A percentile compares a stretch with the other conserved stretches of the same genome.
phyloP scores from a whole-genome alignment of 2,113 vertebrate species.

The Eudorcas thomsonii region DNA sequence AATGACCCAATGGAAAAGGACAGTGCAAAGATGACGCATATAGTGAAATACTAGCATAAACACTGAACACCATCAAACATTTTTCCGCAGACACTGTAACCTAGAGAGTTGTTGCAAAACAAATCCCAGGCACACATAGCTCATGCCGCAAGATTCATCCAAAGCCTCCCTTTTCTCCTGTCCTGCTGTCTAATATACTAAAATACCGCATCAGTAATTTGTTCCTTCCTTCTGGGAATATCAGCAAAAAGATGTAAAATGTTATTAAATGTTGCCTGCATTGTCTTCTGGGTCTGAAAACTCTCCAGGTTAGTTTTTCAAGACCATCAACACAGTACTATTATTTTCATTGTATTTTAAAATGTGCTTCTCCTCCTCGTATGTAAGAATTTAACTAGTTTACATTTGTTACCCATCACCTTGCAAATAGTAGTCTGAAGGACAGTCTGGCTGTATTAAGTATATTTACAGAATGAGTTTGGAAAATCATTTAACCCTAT shows the following conservation, averaged over 20 bases:
- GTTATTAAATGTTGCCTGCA: neutral
- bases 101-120: neutral
- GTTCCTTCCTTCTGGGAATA: neutral
- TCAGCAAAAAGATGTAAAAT: neutral
- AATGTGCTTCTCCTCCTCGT: neutral
- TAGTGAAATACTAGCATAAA: neutral
- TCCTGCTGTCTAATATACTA: neutral
- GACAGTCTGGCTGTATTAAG: neutral
- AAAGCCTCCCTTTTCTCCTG: neutral
- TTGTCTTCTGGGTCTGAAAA: neutral
- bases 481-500: conserved; percentile 11
- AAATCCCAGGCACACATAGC: neutral
- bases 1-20: neutral
- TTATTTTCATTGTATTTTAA: neutral
- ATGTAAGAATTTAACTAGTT: neutral
- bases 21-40: neutral
- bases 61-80: neutral
- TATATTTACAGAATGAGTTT: neutral
- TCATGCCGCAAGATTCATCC: neutral
- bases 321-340: neutral
- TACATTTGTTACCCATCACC: neutral
- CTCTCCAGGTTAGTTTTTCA: neutral
- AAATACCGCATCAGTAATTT: neutral
- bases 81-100: neutral
- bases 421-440: neutral